Evolutionary conservation across 1,140 invertebrate species (phyloP), one percentile per base, ranked within the genome.

Genomic region (Ditylenchus dipsaci): DNA sequence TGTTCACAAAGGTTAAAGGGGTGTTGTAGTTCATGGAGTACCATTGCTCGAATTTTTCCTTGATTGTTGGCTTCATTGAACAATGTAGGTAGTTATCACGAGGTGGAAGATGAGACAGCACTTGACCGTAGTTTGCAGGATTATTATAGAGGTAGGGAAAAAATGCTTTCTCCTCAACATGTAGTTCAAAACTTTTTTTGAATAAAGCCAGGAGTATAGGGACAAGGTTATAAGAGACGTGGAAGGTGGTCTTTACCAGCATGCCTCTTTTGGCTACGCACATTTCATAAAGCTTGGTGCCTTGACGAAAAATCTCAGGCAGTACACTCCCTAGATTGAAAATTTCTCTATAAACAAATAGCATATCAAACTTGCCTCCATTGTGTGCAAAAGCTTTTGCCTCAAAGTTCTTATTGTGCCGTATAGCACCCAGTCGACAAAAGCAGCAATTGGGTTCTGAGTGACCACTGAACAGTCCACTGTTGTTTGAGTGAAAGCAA

Each of bases 241-340:
- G n/a, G 15, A 53, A 53, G 8, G 23, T 53, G 3, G 23, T 53
- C n/a, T 19, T 19, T 17, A 26, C 49, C 3, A 26, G 49, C n/a
- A 53, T 53, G 3, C 23, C 23, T 19, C 8, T 53, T 26, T 53
- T 53, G 23, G n/a, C 23, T 19, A 53, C 23, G 8, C 23, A 8
- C n/a, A 53, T 53, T 53, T 53, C n/a, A 53, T 53, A 53, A 21
- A 53, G n/a, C 49, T 53, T 53, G 49, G n/a, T 21, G 8, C 49
- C 49, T 53, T 26, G n/a, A 8, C 49, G n/a, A 8, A 53, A 7
- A 53, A 53, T 53, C 15, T 19, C n/a, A 19, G 49, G 49, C 3
- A 21, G n/a, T 3, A 53, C 23, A 21, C n/a, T 15, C 23, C 23
- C 23, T 53, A 7, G n/a, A 7, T 19, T 26, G 49, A 53, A 53